These are phyloP conservation scores for Phytoseiulus persimilis DNA, from an alignment of 2,888 invertebrate species.

Conservation along the genomic window DNA sequence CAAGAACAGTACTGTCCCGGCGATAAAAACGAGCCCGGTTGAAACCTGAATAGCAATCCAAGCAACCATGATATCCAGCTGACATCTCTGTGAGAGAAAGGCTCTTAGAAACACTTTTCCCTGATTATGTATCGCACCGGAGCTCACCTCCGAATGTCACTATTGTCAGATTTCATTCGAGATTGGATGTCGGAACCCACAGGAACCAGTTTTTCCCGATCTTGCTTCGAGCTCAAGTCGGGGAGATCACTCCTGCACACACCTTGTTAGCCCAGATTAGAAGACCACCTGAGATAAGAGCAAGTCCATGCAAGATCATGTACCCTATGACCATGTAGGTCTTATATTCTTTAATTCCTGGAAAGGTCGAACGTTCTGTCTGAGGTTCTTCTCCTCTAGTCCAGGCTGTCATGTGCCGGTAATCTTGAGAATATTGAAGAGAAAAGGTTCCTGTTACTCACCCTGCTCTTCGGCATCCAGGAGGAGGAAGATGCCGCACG, in stretches of 20 bases:
- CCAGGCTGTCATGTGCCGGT: too few species aligned
- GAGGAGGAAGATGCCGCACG: not conserved
- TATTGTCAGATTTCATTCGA: too few species aligned
- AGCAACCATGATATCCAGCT: not conserved
- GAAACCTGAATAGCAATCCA: constrained; percentile 9
- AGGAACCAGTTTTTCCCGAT: too few species aligned
- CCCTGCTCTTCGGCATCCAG: not conserved
- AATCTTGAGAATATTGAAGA: not conserved
- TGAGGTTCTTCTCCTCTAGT: too few species aligned
- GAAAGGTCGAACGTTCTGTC: not conserved
- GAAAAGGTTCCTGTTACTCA: not conserved
- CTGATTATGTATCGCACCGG: too few species aligned
- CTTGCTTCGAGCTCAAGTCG: not conserved
- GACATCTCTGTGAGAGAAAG: not conserved
- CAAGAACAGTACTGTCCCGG: not conserved
- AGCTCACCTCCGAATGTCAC: too few species aligned
- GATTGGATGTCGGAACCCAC: too few species aligned
- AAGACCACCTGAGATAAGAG: not conserved
- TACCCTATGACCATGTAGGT: not conserved
- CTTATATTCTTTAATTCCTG: not conserved
- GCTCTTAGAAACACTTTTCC: too few species aligned
- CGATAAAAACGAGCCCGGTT: not conserved
- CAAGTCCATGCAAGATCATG: not conserved
- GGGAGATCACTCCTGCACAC: too few species aligned
- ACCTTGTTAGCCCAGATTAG: constrained; percentile 15